phyloP scores from a whole-genome alignment of 2,888 invertebrate species.

The Orthosia gracilis region DNA sequence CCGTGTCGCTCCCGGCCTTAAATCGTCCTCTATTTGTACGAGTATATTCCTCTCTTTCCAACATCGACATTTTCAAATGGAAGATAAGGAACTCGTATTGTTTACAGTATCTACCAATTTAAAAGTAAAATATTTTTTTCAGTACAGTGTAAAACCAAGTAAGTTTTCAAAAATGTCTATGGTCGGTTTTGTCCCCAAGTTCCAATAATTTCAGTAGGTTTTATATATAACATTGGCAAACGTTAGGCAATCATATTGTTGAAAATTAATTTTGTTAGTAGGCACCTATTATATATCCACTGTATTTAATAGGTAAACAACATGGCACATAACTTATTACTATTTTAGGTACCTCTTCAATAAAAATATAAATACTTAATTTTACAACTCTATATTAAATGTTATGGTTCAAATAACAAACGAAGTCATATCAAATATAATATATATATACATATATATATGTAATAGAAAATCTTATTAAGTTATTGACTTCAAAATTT shows the following conservation, averaged over 20 bases:
- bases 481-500: not conserved
- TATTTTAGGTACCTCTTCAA: not conserved
- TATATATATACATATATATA: no score
- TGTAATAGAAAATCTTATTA: no score
- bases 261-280: not conserved
- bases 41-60: slow-evolving; percentile 22
- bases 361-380: not conserved
- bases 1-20: no score
- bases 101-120: not conserved
- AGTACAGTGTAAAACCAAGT: slow-evolving; percentile 5
- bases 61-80: not conserved
- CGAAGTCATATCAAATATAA: not conserved
- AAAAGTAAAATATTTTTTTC: not conserved
- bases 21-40: no score
- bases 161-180: slow-evolving; percentile 33
- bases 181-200: slow-evolving; percentile 36
- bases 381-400: not conserved
- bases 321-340: not conserved
- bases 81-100: slow-evolving; percentile 2
- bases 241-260: slow-evolving; percentile 7
- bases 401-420: slow-evolving; percentile 3
- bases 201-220: not conserved
- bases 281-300: not conserved
- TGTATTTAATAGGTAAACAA: not conserved
- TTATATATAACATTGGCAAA: not conserved